Evolutionary conservation across 2,797 vertebrate species (phyloP).

Genomic region (Etheostoma perlongum): DNA sequence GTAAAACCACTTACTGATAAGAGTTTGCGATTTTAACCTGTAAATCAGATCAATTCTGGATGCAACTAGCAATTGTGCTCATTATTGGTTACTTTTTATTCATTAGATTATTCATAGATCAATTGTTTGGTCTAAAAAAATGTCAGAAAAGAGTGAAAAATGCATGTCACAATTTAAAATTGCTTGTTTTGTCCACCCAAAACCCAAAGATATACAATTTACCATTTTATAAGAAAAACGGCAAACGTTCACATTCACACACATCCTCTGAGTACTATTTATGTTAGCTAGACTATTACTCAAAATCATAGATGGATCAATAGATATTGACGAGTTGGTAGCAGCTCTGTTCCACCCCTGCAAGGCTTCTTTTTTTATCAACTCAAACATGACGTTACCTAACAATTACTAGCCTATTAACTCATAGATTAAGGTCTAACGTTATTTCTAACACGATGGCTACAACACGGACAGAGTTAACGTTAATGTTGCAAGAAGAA

Average conservation of each 20-base stretch:
- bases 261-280: too few relatives aligned
- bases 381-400: neutral
- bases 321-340: neutral
- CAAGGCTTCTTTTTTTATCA: neutral
- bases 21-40: neutral
- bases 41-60: neutral
- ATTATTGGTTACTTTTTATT: neutral
- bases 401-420: too few relatives aligned
- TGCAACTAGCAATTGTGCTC: neutral
- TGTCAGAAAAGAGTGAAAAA: neutral
- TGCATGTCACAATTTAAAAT: neutral
- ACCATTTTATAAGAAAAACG: neutral
- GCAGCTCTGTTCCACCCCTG: neutral
- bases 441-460: fast-evolving
- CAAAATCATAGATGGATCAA: neutral
- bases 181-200: neutral
- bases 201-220: neutral
- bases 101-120: too few relatives aligned
- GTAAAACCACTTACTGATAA: too few relatives aligned
- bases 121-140: too few relatives aligned
- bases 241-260: neutral
- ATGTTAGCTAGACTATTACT: neutral
- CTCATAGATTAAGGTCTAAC: too few relatives aligned
- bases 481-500: neutral
- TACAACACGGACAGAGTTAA: neutral